Evolutionary conservation across 2,888 invertebrate genomes (phyloP).

Genomic region (Cinara cedri): DNA sequence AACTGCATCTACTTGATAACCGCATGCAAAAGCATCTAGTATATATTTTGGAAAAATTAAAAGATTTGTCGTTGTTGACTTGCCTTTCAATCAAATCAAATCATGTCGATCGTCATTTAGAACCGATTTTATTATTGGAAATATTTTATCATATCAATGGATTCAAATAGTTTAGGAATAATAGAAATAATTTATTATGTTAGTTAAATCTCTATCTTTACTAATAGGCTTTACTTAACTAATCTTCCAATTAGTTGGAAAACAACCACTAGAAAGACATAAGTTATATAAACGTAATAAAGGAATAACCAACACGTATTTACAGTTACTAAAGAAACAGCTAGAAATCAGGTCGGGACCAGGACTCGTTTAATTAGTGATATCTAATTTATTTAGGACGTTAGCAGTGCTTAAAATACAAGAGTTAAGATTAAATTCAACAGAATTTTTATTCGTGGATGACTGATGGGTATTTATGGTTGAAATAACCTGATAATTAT

Average conservation of each 20-base stretch:
- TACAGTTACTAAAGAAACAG: neutral
- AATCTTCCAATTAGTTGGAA: neutral
- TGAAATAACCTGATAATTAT: no score
- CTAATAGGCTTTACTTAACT: neutral
- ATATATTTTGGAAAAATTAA: neutral
- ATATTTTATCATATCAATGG: neutral
- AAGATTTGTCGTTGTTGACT: neutral
- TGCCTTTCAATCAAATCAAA: no score
- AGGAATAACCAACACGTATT: neutral
- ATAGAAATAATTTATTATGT: neutral
- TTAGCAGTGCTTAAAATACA: no score
- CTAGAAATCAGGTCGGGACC: slow-evolving; percentile 7
- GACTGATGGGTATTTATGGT: no score
- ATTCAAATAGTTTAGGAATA: neutral
- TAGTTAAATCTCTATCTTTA: neutral
- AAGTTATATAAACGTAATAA: slow-evolving; percentile 3
- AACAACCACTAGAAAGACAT: neutral
- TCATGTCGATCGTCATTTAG: neutral
- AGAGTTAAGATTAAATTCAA: no score
- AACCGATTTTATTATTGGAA: neutral
- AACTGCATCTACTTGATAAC: neutral
- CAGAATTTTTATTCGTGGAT: no score
- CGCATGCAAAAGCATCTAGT: neutral
- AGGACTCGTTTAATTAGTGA: neutral
- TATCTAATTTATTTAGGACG: no score